Evolutionary conservation across 2,113 vertebrate genomes (phyloP).

Genomic region (Nibea coibor): DNA sequence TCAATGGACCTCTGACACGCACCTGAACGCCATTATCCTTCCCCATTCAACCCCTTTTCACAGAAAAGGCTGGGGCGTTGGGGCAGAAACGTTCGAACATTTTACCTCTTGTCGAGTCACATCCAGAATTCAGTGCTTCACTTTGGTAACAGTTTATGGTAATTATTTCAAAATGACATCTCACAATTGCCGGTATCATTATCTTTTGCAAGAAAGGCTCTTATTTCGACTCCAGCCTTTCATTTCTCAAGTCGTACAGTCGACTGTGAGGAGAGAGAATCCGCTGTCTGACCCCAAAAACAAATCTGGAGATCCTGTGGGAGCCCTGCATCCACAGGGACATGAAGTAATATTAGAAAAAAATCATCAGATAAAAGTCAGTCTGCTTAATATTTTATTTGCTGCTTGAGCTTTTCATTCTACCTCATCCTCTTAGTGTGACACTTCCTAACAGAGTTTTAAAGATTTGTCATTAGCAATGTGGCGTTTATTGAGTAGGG

Average conservation of each 20-base stretch:
- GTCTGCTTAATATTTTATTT: conserved; percentile 28
- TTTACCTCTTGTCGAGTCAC: conserved; percentile 16
- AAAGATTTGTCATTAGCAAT: conserved; percentile 19
- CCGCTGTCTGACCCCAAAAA: conserved; percentile 49
- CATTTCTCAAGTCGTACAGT: background rate
- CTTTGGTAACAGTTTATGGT: conserved; percentile 24
- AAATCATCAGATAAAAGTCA: conserved; percentile 35
- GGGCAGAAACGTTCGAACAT: conserved; percentile 22
- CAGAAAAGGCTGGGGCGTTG: conserved; percentile 29
- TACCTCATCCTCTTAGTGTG: conserved; percentile 5
- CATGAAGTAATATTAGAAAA: conserved; percentile 39
- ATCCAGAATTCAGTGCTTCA: conserved; percentile 9
- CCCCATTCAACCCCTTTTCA: conserved; percentile 24
- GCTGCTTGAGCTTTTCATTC: conserved; percentile 4
- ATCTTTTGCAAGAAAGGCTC: conserved; percentile 32
- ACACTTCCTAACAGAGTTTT: conserved; percentile 2
- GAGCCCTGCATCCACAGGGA: conserved; percentile 19
- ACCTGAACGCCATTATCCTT: conserved; percentile 29
- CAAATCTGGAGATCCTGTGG: conserved; percentile 26
- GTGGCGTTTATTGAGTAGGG: conserved; percentile 45
- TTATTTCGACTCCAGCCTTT: conserved; percentile 7
- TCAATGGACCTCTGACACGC: conserved; percentile 35
- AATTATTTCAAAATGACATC: conserved; percentile 27
- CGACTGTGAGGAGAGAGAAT: conserved; percentile 26
- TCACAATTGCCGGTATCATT: conserved; percentile 32